Base-by-base conservation (phyloP, 2,888 invertebrate species). In the Thumatha senex region DNA sequence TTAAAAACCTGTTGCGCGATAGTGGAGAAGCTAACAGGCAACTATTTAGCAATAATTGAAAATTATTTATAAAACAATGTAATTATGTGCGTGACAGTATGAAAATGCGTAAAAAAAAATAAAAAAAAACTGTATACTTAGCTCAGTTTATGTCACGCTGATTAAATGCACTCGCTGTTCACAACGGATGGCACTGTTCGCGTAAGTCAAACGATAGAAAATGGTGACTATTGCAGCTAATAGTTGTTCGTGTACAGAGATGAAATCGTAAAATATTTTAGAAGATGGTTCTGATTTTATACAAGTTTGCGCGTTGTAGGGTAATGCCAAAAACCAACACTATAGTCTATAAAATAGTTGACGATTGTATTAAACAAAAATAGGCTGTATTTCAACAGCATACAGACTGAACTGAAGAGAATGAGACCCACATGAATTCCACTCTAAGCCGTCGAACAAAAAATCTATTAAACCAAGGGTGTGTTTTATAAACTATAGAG, bases 81-180 rank as follows among this genome's bases (percentile, higher is more conserved):
- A 9, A 4, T 4, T 24, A 40, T 29, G 40, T 13, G 13, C 29
- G 29, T 40, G 40, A 40, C 29, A 40, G 8, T 29, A 29, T 29
- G 30, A 30, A 40, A 56, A 56, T 56, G 61, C 45, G 40, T 60
- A 46, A 30, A 12, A 44, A 33, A 40, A 24, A 40, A 24, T 24
- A 24, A 11, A 46, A 7, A 18, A 36, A 41, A 33, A 34, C 12
- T 46, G 58, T 52, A 11, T 61, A 61, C 61, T 61, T 61, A 63
- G 61, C 60, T 49, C 50, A 11, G 12, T 8, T 11, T 33, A 7
- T 47, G 50, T 46, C 35, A 44, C 34, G 24, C 13, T 40, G 39
- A 43, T 14, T 36, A 43, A 53, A 48, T 50, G 49, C 64, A 61
- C 61, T 33, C 31, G 15, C 41, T 40, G 29, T 40, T 11, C 10